phyloP scores from a whole-genome alignment of 2,888 invertebrate genomes.

The Mamestra brassicae region DNA sequence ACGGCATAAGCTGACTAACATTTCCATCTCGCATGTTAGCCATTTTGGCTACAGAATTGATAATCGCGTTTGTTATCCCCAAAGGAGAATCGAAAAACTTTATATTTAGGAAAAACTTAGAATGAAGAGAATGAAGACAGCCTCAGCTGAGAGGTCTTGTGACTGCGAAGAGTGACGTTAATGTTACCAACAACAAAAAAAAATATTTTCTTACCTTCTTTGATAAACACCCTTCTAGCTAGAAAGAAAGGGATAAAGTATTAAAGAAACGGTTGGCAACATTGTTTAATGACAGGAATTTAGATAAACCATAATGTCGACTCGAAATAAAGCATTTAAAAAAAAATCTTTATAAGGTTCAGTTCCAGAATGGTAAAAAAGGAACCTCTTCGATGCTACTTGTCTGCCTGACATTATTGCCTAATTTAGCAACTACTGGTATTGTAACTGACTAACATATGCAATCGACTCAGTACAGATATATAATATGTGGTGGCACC shows the following conservation, averaged over 20 bases:
- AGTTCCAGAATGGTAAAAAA: no score
- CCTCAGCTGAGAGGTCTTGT: constrained; percentile 91
- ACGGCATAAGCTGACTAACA: constrained; percentile 92
- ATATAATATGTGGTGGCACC: no score
- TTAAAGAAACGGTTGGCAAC: constrained; percentile 74
- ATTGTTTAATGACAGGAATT: constrained; percentile 62
- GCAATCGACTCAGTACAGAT: no score
- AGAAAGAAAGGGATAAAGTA: constrained; percentile 81
- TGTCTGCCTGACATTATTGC: no score
- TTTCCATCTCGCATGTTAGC: constrained; percentile 92
- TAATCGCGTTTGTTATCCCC: constrained; percentile 69
- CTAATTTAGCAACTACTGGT: no score
- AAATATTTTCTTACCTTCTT: constrained; percentile 85
- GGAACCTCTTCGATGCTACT: no score
- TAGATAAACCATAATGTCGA: constrained; percentile 27
- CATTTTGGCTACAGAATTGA: constrained; percentile 85
- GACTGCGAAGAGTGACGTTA: constrained; percentile 82
- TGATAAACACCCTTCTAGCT: constrained; percentile 79
- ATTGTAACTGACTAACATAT: no score
- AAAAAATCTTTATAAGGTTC: no score
- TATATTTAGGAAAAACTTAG: constrained; percentile 76
- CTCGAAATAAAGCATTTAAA: background rate
- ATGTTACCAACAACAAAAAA: constrained; percentile 62
- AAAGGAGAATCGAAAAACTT: constrained; percentile 73
- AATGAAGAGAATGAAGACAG: constrained; percentile 71